These are phyloP conservation scores for Montipora cactus DNA, from an alignment of 64 coral and sea anemone genomes.

Conservation along the genomic window DNA sequence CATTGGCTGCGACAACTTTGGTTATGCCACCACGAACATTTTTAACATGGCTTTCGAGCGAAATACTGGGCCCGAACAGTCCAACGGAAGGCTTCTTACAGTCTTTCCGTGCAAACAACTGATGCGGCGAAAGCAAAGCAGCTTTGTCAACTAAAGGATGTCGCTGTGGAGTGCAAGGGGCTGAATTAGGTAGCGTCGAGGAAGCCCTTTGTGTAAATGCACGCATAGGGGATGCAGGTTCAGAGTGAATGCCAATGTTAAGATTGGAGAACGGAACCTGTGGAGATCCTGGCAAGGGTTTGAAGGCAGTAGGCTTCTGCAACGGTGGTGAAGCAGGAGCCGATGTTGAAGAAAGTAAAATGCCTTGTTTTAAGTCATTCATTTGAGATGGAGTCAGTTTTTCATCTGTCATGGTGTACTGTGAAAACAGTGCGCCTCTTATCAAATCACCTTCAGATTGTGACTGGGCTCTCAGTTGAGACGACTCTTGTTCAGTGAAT, in stretches of 20 bases:
- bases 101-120: slow-evolving; percentile 14
- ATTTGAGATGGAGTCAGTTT: background rate
- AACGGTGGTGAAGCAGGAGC: background rate
- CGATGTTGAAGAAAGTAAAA: background rate
- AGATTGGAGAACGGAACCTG: slow-evolving; percentile 38
- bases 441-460: background rate
- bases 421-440: background rate
- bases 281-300: slow-evolving; percentile 54
- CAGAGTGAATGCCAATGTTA: slow-evolving; percentile 59
- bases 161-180: slow-evolving; percentile 63
- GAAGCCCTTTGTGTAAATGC: background rate
- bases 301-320: slow-evolving; percentile 74
- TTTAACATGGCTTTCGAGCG: slow-evolving; percentile 22
- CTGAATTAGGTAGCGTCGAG: slow-evolving; percentile 34
- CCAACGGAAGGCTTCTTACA: background rate
- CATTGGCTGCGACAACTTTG: slow-evolving; percentile 15
- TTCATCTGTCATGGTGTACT: background rate
- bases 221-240: slow-evolving; percentile 59
- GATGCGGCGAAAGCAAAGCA: slow-evolving; percentile 27
- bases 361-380: background rate
- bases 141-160: slow-evolving; percentile 37
- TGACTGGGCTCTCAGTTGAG: background rate
- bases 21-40: slow-evolving; percentile 19
- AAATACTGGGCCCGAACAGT: background rate
- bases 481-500: background rate